Evolutionary conservation across 2,113 vertebrate species (phyloP), one percentile per base, ranked within the genome.

Genomic region (Phylloscopus trochilus): DNA sequence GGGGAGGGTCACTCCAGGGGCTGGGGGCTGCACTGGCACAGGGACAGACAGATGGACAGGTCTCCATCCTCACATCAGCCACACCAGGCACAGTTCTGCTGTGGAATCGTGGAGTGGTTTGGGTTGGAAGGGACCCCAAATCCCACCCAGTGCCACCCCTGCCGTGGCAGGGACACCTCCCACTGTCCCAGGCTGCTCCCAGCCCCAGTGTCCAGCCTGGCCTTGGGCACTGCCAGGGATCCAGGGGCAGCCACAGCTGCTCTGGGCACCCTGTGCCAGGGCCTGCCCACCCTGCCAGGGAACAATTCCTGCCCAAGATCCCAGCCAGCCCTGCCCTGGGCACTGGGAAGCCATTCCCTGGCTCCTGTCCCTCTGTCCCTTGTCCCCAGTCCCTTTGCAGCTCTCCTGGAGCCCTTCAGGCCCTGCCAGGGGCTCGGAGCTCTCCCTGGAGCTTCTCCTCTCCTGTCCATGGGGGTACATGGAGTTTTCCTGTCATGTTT

Each of bases 361-460:
- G 0, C 0, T 72, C 10, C 80, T 83, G 80, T 4, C 80, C 37
- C 37, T 39, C 9, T 10, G 10, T 0, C 0, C 67, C 37, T 62
- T 52, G 68, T 53, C 56, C 81, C 68, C 47, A 83, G 58, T 33
- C 68, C 81, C 47, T 73, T 33, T 73, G 0, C 81, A 63, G 81
- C 58, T 63, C 81, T 53, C 33, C 58, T 63, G 58, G 39, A 72
- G 35, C 46, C 46, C 37, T 72, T 3, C 4, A 31, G 56, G 67
- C 46, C 46, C 56, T 83, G 80, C 0, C 13, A 62, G 68, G 46
- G 39, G 47, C 68, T 73, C 68, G 22, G 22, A 46, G 33, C 39
- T 83, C 58, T 83, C 13, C 39, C 81, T 39, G 37, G 37, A 39
- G 37, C 37, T 18, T 55, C 68, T 21, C 58, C 2, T 39, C 37